Base-by-base conservation (phyloP, 2,113 vertebrate genomes). In the Isurus oxyrinchus region DNA sequence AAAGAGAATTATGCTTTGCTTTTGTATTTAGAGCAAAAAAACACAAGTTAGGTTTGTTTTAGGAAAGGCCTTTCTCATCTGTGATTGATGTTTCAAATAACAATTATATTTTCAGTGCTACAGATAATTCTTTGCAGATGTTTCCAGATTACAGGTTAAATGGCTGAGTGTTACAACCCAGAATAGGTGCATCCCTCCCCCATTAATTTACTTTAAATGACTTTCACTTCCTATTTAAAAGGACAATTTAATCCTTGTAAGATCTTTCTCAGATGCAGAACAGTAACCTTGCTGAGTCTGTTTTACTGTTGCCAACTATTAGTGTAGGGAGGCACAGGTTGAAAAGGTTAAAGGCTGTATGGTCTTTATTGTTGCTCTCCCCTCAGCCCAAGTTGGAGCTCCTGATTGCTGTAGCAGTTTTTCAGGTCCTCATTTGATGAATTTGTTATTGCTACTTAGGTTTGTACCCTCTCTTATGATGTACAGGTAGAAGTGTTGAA, bases 81-180 rank as follows among this genome's bases (percentile, higher is more conserved):
- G 98, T 98, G 98, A 98, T 98, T 98, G 98, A 99, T 98, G 98
- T 98, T 98, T 98, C 98, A 98, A 98, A 98, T 97, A 98, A 98
- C 98, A 98, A 99, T 99, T 99, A 98, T 97, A 97, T 98, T 98
- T 98, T 97, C 97, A 97, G 97, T 97, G 97, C 98, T 97, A 96
- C 97, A 97, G 98, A 98, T 99, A 99, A 99, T 99, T 99, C 98
- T 97, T 97, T 98, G 97, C 99, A 99, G 98, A 99, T 99, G 99
- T 98, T 98, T 98, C 98, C 97, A 98, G 98, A 98, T 98, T 98
- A 97, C 97, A 98, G 98, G 98, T 98, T 98, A 98, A 98, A 98
- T 97, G 97, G 97, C 81, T 97, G 97, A 97, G 96, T 97, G 97
- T 96, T 97, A 98, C 98, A 99, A 99, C 99, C 99, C 99, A 99